Evolutionary conservation across 2,888 invertebrate species (phyloP), one percentile per base, ranked within the genome.

Genomic region (Dioctria linearis): DNA sequence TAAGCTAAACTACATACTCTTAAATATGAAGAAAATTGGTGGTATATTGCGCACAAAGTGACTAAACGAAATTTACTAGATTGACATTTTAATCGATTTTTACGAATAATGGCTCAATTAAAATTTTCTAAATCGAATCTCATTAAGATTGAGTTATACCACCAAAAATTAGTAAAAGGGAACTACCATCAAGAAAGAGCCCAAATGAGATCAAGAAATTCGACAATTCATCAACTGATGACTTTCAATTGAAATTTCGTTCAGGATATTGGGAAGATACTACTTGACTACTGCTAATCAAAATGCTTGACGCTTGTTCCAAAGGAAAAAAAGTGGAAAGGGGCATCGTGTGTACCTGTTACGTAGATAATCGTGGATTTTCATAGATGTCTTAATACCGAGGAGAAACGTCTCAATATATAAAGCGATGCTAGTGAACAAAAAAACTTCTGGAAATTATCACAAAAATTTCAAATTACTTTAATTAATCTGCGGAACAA

Each of bases 401-500:
- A 42, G 40, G 46, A n/a, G 65, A 83, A 80, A 83, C 80, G 81
- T 81, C 83, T 80, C 83, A 84, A 86, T 86, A 83, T 84, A 86
- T 84, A 83, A 84, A 85, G 85, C 82, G 84, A 83, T 80, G 82
- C 84, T 85, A 85, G 86, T 84, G 83, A 85, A 83, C 84, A 85
- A 85, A 85, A n/a, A 84, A 84, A 85, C 84, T 83, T 84, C 84
- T 85, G 85, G 83, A 85, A 86, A 86, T 86, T 86, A 86, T 85
- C 86, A 86, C 85, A 83, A 86, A 25, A 86, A 85, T 84, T 85
- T 85, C 83, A 84, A 86, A 86, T 86, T 86, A 84, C 85, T 84
- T 85, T 85, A 86, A 86, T 87, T 86, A 87, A 87, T 87, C 86
- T 85, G 85, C 65, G 49, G 78, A 42, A 40, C 25, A 43, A 75